phyloP scores from a whole-genome alignment of 2,888 invertebrate genomes.

The Callimorpha dominula region DNA sequence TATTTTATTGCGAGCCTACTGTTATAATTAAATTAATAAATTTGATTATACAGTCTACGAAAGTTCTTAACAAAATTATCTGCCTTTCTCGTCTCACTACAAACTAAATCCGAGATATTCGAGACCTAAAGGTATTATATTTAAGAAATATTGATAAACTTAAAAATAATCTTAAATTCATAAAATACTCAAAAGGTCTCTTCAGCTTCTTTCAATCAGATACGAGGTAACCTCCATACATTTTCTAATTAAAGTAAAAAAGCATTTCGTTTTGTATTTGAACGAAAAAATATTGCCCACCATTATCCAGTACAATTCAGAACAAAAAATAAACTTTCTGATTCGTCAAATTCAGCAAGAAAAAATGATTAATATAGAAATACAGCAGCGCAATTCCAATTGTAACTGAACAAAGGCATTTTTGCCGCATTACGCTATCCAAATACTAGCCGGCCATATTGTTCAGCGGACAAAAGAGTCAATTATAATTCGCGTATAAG shows the following conservation, averaged over 20 bases:
- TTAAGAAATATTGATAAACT: background rate
- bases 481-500: conserved; percentile 24
- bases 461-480: conserved; percentile 19
- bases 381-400: conserved; percentile 10
- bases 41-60: conserved; percentile 3
- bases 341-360: conserved; percentile 13
- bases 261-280: background rate
- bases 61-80: conserved; percentile 4
- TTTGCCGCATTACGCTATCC: conserved; percentile 19
- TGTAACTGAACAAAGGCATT: conserved; percentile 12
- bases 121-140: background rate
- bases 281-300: background rate
- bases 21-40: background rate
- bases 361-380: conserved; percentile 3
- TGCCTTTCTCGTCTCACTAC: background rate
- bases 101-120: background rate
- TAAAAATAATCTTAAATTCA: too few relatives aligned
- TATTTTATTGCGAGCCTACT: background rate
- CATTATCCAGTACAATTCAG: conserved; percentile 3
- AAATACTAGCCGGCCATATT: conserved; percentile 15
- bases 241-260: background rate
- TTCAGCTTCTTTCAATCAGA: too few relatives aligned
- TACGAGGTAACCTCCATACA: too few relatives aligned
- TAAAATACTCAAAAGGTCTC: too few relatives aligned
- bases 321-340: conserved; percentile 5